These are phyloP conservation scores for Alethe diademata DNA, from an alignment of 2,113 vertebrate species.

Conservation along the genomic window DNA sequence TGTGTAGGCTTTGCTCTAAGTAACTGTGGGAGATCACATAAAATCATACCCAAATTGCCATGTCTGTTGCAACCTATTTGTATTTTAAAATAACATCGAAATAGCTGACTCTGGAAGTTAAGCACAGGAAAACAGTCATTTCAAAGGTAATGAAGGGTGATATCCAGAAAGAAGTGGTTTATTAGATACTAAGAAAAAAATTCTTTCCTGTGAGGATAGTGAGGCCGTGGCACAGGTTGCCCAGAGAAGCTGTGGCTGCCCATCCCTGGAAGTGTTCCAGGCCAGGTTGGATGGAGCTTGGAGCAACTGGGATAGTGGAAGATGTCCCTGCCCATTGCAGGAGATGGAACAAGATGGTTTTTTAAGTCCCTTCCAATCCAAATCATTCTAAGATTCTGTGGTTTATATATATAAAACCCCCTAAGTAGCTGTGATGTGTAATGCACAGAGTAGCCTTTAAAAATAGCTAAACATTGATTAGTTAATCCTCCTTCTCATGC, in stretches of 20 bases:
- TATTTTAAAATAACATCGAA: neutral
- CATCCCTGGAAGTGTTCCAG: neutral
- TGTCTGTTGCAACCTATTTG: neutral
- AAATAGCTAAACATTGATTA: neutral
- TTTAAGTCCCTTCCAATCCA: neutral
- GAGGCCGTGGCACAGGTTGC: neutral
- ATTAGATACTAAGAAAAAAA: neutral
- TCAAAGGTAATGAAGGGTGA: neutral
- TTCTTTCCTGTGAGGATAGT: fast-evolving
- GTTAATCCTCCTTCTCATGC: neutral
- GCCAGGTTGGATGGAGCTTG: neutral
- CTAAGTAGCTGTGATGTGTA: neutral
- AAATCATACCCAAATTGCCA: neutral
- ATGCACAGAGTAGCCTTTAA: neutral
- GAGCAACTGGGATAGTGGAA: fast-evolving
- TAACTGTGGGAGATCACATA: neutral
- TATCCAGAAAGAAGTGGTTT: neutral
- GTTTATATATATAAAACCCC: fast-evolving
- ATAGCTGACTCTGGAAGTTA: neutral
- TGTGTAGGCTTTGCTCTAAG: neutral
- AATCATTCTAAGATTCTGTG: neutral
- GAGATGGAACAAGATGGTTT: neutral
- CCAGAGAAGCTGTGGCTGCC: neutral
- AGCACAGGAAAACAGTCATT: neutral
- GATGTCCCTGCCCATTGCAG: neutral